Evolutionary conservation across 1,140 invertebrate species (phyloP).

Genomic region (Lepidurus couesii): DNA sequence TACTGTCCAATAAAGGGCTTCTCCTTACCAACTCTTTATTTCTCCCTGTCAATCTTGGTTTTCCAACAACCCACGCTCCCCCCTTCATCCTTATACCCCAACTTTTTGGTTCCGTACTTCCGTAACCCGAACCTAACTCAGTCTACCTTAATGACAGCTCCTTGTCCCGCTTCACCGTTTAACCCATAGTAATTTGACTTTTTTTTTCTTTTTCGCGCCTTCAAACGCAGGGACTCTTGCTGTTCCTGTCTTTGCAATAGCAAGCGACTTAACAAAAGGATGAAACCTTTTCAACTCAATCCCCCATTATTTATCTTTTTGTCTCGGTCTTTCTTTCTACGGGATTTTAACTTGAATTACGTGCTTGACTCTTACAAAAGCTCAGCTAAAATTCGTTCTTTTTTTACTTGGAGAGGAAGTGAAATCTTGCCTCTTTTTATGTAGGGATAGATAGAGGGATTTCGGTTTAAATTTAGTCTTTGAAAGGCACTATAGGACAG

Average conservation of each 20-base stretch:
- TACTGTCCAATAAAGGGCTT: background rate
- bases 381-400: background rate
- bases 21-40: background rate
- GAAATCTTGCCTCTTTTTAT: background rate
- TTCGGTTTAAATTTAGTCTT: background rate
- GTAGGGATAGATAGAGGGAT: background rate
- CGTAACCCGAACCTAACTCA: background rate
- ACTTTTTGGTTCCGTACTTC: background rate
- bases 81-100: background rate
- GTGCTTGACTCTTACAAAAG: constrained; percentile 5
- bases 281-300: constrained; percentile 12
- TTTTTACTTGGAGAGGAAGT: background rate
- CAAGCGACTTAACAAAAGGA: constrained; percentile 11
- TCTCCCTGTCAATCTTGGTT: background rate
- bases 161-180: constrained; percentile 2
- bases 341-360: background rate
- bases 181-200: background rate
- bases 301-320: constrained; percentile 3
- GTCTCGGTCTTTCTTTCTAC: background rate
- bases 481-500: background rate
- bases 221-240: background rate
- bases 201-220: background rate
- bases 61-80: background rate
- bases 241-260: background rate
- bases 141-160: background rate